phyloP scores from a whole-genome alignment of 1,140 invertebrate genomes.

The Tetragnatha versicolor region DNA sequence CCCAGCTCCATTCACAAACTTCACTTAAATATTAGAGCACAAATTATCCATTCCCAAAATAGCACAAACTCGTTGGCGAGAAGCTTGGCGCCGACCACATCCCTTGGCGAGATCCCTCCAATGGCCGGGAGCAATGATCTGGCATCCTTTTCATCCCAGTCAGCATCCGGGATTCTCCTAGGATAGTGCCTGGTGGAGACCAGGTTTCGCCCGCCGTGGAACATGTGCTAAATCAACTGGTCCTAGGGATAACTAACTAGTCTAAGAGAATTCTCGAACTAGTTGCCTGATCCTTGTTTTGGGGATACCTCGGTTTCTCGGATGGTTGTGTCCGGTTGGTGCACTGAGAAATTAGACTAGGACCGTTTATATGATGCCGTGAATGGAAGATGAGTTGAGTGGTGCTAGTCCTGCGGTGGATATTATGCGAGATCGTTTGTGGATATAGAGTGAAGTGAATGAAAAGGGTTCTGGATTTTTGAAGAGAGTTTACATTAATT shows the following conservation, averaged over 20 bases:
- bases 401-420: neutral
- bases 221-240: constrained; percentile 33
- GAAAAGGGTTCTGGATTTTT: too few relatives aligned
- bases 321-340: neutral
- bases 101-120: constrained; percentile 1
- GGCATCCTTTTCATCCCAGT: constrained; percentile 5
- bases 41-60: constrained; percentile 22
- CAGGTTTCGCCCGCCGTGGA: neutral
- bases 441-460: too few relatives aligned
- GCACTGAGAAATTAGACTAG: neutral
- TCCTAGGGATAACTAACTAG: neutral
- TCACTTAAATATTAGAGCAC: too few relatives aligned
- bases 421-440: too few relatives aligned
- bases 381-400: neutral
- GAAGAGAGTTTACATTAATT: too few relatives aligned
- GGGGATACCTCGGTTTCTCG: neutral
- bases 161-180: constrained; percentile 36
- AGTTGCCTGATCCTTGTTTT: neutral
- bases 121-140: neutral
- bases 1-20: too few relatives aligned
- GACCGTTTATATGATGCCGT: neutral
- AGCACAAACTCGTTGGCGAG: neutral
- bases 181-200: neutral
- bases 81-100: neutral
- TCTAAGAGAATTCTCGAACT: neutral